A percentile compares a stretch with the other conserved stretches of the same genome.
phyloP scores from a whole-genome alignment of 2,797 vertebrate genomes.

The Vireo griseus region DNA sequence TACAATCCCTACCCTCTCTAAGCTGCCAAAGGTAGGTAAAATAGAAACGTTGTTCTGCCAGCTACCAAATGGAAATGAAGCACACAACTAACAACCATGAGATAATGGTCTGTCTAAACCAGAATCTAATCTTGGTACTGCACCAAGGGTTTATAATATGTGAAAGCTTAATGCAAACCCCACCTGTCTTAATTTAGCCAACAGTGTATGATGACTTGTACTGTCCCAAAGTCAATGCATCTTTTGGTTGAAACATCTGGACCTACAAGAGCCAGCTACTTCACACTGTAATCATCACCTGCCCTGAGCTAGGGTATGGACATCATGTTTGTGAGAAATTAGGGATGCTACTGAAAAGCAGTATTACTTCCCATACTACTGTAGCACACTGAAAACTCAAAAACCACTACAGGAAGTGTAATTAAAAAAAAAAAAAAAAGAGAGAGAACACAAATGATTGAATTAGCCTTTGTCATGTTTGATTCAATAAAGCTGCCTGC shows the following conservation, averaged over 20 bases:
- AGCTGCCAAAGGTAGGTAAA: neutral
- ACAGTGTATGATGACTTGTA: fast-evolving
- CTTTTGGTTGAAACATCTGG: neutral
- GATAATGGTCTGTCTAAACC: neutral
- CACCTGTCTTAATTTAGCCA: neutral
- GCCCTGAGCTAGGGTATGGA: neutral
- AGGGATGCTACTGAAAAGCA: neutral
- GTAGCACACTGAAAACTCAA: neutral
- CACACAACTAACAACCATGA: neutral
- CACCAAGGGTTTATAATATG: neutral
- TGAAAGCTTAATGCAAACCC: neutral
- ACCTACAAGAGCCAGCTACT: neutral
- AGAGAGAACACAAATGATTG: neutral
- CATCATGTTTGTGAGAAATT: neutral
- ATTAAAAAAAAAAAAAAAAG: neutral
- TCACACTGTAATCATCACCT: neutral
- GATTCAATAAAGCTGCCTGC: neutral
- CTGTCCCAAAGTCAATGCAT: neutral
- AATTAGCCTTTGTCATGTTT: neutral
- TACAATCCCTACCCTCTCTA: neutral
- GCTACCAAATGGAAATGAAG: neutral
- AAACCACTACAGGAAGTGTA: neutral
- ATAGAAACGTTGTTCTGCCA: neutral
- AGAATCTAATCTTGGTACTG: neutral
- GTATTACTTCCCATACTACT: neutral